Percentiles rank a stretch among this genome's conserved stretches.
Evolutionary conservation across 1,140 invertebrate species (phyloP).

Genomic region (Bombus confusus): DNA sequence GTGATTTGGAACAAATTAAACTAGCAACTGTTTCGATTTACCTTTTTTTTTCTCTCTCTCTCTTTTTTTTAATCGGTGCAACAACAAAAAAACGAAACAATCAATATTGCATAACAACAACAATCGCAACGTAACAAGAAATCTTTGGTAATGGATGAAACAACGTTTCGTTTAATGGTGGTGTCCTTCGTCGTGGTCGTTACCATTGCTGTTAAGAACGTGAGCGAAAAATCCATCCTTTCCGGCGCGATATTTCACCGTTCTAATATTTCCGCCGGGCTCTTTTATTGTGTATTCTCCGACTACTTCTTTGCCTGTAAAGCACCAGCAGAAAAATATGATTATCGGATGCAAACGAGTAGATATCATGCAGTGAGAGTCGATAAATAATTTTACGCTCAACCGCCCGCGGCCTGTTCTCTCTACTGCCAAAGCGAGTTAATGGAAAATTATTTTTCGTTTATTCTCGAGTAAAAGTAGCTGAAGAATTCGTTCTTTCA

Average conservation of each 20-base stretch:
- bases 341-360: neutral
- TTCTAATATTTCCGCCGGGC: constrained; percentile 78
- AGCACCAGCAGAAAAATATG: constrained; percentile 51
- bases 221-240: constrained; percentile 83
- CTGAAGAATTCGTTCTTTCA: neutral
- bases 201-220: constrained; percentile 86
- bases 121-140: constrained; percentile 6
- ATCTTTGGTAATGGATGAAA: constrained; percentile 1
- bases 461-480: neutral
- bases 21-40: neutral
- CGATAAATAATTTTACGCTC: neutral
- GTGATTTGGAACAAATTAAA: constrained; percentile 57
- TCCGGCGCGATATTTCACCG: constrained; percentile 77
- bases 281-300: constrained; percentile 90
- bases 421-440: neutral
- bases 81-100: constrained; percentile 2
- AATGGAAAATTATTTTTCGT: neutral
- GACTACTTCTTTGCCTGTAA: constrained; percentile 74
- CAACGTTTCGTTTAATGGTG: constrained; percentile 10
- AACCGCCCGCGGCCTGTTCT: neutral
- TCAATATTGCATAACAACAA: constrained; percentile 37
- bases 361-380: no score
- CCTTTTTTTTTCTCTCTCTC: neutral
- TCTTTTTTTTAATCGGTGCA: constrained; percentile 31
- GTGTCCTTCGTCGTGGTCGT: constrained; percentile 56